These are phyloP conservation scores for Drosophila tristis DNA, from an alignment of 1,140 invertebrate species.

Conservation along the genomic window DNA sequence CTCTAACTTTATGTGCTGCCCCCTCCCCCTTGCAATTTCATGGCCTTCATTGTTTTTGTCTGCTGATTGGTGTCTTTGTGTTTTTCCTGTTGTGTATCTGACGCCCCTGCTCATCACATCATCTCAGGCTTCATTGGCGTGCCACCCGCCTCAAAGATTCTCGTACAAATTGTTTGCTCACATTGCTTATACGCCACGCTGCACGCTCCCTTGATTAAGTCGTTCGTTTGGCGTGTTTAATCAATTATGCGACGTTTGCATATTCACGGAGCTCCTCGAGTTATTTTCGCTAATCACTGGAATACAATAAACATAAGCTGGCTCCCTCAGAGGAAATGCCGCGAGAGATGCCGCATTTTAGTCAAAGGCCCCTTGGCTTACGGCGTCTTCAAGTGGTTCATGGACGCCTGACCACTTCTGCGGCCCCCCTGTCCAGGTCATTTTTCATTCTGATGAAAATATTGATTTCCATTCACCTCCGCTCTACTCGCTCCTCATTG, in stretches of 20 bases:
- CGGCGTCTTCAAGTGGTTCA: slow-evolving; percentile 49
- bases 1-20: slow-evolving; percentile 17
- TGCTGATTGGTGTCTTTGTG: slow-evolving; percentile 75
- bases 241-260: slow-evolving; percentile 75
- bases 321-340: not conserved
- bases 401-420: slow-evolving; percentile 55
- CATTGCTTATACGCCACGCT: slow-evolving; percentile 72
- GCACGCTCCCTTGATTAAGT: slow-evolving; percentile 72
- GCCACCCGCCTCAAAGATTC: slow-evolving; percentile 8
- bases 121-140: slow-evolving; percentile 34
- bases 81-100: slow-evolving; percentile 36
- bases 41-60: slow-evolving; percentile 54
- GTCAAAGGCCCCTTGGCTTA: slow-evolving; percentile 39
- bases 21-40: slow-evolving; percentile 31
- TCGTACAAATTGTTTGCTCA: slow-evolving; percentile 14
- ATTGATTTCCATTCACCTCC: slow-evolving; percentile 63
- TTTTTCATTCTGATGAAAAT: slow-evolving; percentile 79
- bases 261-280: slow-evolving; percentile 43
- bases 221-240: slow-evolving; percentile 64
- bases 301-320: slow-evolving; percentile 42
- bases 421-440: slow-evolving; percentile 42
- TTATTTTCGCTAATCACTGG: slow-evolving; percentile 69
- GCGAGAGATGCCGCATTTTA: slow-evolving; percentile 35
- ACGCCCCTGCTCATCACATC: slow-evolving; percentile 29
- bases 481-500: not conserved